phyloP scores from a whole-genome alignment of 2,797 vertebrate species.

The Champsocephalus esox region DNA sequence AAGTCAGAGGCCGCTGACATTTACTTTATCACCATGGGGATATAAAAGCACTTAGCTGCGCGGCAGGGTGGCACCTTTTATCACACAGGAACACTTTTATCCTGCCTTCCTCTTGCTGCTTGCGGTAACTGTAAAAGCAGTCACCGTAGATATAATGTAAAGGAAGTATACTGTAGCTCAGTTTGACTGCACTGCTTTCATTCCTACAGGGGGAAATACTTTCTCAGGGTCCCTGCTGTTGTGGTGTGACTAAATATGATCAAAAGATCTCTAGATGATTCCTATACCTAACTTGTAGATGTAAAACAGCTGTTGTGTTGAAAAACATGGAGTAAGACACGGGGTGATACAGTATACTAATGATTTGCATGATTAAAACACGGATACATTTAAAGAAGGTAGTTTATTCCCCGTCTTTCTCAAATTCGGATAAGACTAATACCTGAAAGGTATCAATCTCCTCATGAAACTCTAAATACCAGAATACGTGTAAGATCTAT shows the following conservation, averaged over 20 bases:
- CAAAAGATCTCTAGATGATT: constrained; percentile 18
- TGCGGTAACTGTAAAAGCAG: constrained; percentile 39
- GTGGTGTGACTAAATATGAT: constrained; percentile 19
- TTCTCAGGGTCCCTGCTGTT: constrained; percentile 67
- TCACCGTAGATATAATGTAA: constrained; percentile 18
- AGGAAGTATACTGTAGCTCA: constrained; percentile 36
- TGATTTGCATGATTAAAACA: constrained; percentile 7
- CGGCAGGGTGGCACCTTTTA: constrained; percentile 54
- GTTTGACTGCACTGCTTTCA: constrained; percentile 52
- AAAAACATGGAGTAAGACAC: background rate
- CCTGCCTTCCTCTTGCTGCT: constrained; percentile 32
- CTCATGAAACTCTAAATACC: background rate
- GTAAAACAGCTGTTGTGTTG: constrained; percentile 10
- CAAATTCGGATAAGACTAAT: constrained; percentile 1
- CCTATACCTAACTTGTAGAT: constrained; percentile 19
- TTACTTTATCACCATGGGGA: constrained; percentile 61
- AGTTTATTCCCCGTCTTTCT: background rate
- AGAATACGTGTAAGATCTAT: background rate
- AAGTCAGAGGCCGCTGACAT: constrained; percentile 62
- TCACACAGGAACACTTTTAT: constrained; percentile 38
- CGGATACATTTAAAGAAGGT: background rate
- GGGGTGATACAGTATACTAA: background rate
- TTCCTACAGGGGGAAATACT: constrained; percentile 42
- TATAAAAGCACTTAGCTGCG: constrained; percentile 67
- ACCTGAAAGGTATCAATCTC: background rate